phyloP scores from a whole-genome alignment of 2,888 invertebrate genomes.

The Patella ulyssiponensis region DNA sequence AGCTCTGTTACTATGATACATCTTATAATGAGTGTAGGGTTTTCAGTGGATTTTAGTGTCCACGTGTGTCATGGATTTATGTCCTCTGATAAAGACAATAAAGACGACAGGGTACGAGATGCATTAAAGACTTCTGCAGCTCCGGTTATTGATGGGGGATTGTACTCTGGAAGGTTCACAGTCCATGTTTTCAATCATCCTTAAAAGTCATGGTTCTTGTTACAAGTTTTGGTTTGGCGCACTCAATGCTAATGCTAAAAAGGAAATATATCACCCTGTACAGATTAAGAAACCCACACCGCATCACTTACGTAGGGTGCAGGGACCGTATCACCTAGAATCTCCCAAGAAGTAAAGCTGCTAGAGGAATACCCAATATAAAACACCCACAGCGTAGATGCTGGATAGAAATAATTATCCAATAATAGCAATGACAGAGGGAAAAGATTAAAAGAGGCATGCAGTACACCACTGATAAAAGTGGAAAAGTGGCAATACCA shows the following conservation, averaged over 20 bases:
- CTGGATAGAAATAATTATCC: too few relatives aligned
- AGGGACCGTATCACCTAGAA: too few relatives aligned
- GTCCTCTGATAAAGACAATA: slow-evolving; percentile 29
- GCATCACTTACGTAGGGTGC: too few relatives aligned
- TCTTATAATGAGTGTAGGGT: slow-evolving; percentile 58
- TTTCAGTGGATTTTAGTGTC: slow-evolving; percentile 55
- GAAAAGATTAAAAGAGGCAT: too few relatives aligned
- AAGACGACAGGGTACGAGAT: slow-evolving; percentile 32
- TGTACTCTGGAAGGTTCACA: slow-evolving; percentile 38
- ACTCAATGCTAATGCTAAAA: slow-evolving; percentile 42
- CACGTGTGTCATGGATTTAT: slow-evolving; percentile 55
- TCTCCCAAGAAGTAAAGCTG: too few relatives aligned
- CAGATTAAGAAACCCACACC: too few relatives aligned
- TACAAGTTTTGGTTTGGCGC: slow-evolving; percentile 41
- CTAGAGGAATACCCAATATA: too few relatives aligned
- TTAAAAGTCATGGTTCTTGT: slow-evolving; percentile 46
- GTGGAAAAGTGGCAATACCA: too few relatives aligned
- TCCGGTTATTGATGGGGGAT: slow-evolving; percentile 44
- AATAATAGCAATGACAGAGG: too few relatives aligned
- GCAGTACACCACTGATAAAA: too few relatives aligned
- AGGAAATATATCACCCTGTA: too few relatives aligned
- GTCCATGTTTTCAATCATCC: slow-evolving; percentile 48
- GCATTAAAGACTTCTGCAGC: slow-evolving; percentile 43
- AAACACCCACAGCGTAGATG: too few relatives aligned
- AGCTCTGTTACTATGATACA: slow-evolving; percentile 60